Conservation (phyloP, 2,797 vertebrate species). For the Pseudocheirus occidentalis region DNA sequence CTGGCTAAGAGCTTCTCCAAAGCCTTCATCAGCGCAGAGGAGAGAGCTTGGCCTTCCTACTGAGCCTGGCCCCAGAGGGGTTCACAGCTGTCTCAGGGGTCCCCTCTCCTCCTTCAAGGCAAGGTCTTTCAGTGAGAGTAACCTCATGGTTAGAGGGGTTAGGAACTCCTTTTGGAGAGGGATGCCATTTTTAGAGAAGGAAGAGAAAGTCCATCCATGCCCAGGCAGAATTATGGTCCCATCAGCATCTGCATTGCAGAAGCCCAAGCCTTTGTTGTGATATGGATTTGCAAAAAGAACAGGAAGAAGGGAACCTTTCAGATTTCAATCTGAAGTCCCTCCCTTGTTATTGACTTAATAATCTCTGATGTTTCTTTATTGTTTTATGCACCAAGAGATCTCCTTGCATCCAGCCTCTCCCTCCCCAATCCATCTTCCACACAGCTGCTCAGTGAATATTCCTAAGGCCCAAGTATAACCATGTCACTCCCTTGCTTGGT, state of each 20-base stretch:
- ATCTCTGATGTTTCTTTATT: not conserved
- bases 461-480: not conserved
- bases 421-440: not conserved
- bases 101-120: not conserved
- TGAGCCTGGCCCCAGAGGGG: conserved; percentile 19
- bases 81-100: not conserved
- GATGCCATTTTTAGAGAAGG: not conserved
- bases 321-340: not conserved
- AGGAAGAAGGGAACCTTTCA: not conserved
- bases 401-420: not conserved
- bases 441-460: not conserved
- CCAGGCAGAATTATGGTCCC: not conserved
- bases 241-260: not conserved
- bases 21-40: conserved; percentile 64
- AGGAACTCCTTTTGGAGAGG: not conserved
- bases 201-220: not conserved
- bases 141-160: not conserved
- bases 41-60: conserved; percentile 46
- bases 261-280: not conserved
- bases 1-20: conserved; percentile 37
- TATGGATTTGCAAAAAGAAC: not conserved
- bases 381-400: not conserved
- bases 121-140: not conserved
- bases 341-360: not conserved
- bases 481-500: not conserved